Evolutionary conservation across 2,888 invertebrate species (phyloP).

Genomic region (Drosophila merina): DNA sequence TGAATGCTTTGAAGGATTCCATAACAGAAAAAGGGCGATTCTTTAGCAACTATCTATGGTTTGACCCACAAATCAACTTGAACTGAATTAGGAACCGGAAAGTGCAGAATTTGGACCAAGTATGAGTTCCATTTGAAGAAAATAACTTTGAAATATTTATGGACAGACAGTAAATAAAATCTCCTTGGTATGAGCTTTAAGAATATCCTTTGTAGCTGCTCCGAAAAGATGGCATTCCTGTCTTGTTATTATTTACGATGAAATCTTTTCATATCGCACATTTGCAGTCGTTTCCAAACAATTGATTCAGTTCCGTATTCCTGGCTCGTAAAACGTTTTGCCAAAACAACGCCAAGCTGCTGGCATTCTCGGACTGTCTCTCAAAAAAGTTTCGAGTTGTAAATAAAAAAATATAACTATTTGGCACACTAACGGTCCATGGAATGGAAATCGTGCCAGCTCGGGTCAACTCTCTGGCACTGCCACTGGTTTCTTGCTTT

Average conservation of each 20-base stretch:
- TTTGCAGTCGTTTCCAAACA: constrained; percentile 12
- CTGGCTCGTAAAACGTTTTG: constrained; percentile 40
- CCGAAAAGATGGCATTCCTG: not conserved
- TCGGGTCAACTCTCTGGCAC: constrained; percentile 34
- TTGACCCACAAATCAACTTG: no score
- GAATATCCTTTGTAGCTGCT: not conserved
- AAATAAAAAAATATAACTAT: constrained; percentile 52
- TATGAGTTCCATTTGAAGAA: not conserved
- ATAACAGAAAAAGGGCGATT: no score
- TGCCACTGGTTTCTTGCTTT: constrained; percentile 17
- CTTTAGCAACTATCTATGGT: no score
- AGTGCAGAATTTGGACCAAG: not conserved
- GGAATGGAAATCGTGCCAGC: constrained; percentile 47
- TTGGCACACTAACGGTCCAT: constrained; percentile 44
- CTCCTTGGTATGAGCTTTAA: not conserved
- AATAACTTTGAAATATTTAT: not conserved
- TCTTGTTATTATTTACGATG: constrained; percentile 1
- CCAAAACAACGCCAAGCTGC: constrained; percentile 18
- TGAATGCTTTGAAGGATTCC: no score
- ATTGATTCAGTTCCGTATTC: constrained; percentile 34
- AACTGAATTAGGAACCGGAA: no score
- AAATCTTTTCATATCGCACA: constrained; percentile 12
- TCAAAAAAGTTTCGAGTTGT: constrained; percentile 36
- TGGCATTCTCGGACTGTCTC: constrained; percentile 22
- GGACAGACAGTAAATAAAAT: no score